Base-by-base conservation (phyloP, 1,140 invertebrate genomes). In the Palaemon carinicauda region DNA sequence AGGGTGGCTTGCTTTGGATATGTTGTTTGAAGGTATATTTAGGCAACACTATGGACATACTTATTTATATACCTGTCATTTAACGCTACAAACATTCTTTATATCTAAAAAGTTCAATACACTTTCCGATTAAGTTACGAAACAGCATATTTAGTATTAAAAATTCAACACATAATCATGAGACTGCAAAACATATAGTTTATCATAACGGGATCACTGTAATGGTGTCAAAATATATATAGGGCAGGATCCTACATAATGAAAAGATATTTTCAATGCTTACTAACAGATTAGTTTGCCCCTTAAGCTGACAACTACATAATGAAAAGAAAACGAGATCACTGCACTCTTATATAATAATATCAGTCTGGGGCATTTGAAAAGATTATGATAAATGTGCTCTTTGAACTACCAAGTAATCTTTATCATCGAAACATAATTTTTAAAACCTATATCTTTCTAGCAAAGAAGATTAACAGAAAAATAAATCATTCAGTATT, bases 1-100 rank as follows among this genome's bases (percentile, higher is more conserved):
- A 56, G 53, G 81, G 71, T 83, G 81, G 81, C 53, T 75, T 83
- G 71, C 50, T 83, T 52, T 75, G 81, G 81, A 83, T 75, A 77
- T 83, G 71, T 60, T 83, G 51, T 53, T 33, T 29, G 60, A 75
- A 56, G 69, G 80, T 83, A 73, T 54, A 60, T n/a, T 75, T 77
- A 54, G 65, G 29, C 65, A 69, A 69, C 29, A 27, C 65, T 69
- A 69, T 69, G 65, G 65, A 69, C 65, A 69, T 69, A 69, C 65
- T 69, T 69, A 69, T 69, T 69, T 69, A 69, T 69, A n/a, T 69
- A 69, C 65, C 24, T 27, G 24, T 69, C 65, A 27, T 69, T 69
- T 69, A 69, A 24, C 65, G 29, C 65, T 69, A 69, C 65, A 69
- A 50, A 85, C 56, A 69, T 69, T 85, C 50, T 71, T 69, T 27